These are phyloP conservation scores for Dermochelys coriacea DNA, from an alignment of 2,797 vertebrate species.

Conservation along the genomic window DNA sequence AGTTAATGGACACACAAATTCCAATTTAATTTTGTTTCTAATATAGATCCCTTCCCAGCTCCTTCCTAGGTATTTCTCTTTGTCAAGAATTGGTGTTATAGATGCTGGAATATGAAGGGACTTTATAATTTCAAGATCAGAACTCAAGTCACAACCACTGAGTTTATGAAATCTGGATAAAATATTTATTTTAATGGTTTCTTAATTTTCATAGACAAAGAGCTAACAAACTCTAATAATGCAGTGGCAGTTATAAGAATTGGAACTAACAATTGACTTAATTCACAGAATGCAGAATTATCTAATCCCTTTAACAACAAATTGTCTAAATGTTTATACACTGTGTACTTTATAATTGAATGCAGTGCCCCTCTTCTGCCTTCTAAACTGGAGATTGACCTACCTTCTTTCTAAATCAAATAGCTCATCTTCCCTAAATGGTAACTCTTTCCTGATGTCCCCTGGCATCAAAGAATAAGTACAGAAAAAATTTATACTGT, in stretches of 20 bases:
- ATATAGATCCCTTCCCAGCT: too few relatives aligned
- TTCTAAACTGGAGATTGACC: neutral
- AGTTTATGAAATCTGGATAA: neutral
- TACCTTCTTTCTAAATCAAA: neutral
- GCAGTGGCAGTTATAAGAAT: neutral
- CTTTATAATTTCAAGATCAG: neutral
- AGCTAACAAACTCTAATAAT: neutral
- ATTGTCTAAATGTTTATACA: neutral
- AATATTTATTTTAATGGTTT: neutral
- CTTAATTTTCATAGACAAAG: neutral
- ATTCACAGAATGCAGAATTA: neutral
- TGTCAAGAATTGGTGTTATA: neutral
- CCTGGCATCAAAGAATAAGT: neutral
- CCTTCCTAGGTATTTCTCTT: neutral
- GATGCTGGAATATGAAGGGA: neutral
- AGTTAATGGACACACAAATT: neutral
- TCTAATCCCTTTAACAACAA: neutral
- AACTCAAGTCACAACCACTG: neutral
- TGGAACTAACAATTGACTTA: neutral
- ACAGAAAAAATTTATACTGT: neutral
- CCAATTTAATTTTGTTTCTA: too few relatives aligned
- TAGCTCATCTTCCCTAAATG: neutral
- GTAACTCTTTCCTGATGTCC: neutral
- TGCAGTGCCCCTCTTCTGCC: neutral
- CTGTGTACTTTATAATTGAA: neutral